phyloP scores from a whole-genome alignment of 2,113 vertebrate species.

The Microcebus jonahi region DNA sequence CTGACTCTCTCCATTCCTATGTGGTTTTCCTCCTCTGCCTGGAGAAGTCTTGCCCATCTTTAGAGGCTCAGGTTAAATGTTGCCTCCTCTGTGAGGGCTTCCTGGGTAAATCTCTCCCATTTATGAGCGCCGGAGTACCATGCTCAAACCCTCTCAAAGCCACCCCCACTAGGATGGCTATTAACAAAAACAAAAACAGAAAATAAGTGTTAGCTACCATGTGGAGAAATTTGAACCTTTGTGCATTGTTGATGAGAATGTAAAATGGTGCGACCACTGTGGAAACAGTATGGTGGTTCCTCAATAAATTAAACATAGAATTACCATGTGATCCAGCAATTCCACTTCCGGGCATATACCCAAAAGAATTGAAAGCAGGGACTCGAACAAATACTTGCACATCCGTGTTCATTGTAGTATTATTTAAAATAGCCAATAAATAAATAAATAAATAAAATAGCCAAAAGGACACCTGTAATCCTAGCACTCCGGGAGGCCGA shows the following conservation, averaged over 20 bases:
- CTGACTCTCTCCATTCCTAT: background rate
- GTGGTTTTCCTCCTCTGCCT: background rate
- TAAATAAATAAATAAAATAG: background rate
- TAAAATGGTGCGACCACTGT: background rate
- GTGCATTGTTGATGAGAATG: background rate
- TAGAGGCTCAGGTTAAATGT: background rate
- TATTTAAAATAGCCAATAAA: background rate
- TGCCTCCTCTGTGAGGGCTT: background rate
- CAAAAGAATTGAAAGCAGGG: background rate
- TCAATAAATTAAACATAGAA: background rate
- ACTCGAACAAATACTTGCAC: background rate
- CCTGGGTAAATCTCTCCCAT: background rate
- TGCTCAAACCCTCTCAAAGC: background rate
- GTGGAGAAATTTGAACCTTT: background rate
- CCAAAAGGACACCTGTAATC: background rate
- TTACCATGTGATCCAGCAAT: background rate
- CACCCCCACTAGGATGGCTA: background rate
- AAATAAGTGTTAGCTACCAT: background rate
- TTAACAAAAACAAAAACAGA: background rate
- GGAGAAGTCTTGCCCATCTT: background rate
- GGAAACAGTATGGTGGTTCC: background rate
- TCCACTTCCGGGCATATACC: background rate
- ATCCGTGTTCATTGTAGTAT: background rate
- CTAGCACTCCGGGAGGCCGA: too few relatives aligned
- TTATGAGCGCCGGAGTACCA: background rate